Evolutionary conservation across 2,888 invertebrate genomes (phyloP), one percentile per base, ranked within the genome.

Genomic region (Erpobdella octoculata): DNA sequence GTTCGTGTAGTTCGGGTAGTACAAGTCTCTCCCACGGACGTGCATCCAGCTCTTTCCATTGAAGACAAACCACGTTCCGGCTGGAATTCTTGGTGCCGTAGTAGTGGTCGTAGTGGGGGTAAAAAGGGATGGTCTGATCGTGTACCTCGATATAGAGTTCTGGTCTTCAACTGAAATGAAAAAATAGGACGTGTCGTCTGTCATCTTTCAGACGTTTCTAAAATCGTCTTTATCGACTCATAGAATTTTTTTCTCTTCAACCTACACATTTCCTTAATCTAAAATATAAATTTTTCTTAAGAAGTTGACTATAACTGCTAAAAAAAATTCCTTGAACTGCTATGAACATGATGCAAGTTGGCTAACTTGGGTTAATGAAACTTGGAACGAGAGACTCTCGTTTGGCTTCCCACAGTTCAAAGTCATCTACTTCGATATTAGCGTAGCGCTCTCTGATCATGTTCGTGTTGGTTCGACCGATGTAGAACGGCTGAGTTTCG

Each of bases 41-140:
- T 74, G 73, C 35, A 80, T 74, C 73, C 76, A 78, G 3, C 76
- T 76, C 2, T 72, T 62, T 12, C 78, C 78, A 68, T 81, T 80
- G 28, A 81, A 76, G 53, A 71, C 61, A 18, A 70, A 15, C 64
- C 64, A 58, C 48, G 61, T 70, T 3, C 61, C 36, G 37, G 28
- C 65, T 71, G 59, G 18, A 18, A 71, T 70, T 33, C 73, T 71
- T 15, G 37, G 37, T n/a, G 71, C 64, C 38, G 72, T 70, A 1
- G 65, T 68, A 25, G 68, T 25, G 18, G 70, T 71, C 6, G 66
- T 66, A 8, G 73, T 38, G 2, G 69, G 31, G 46, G 65, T 72
- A n/a, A n/a, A 1, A 67, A 28, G 12, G 53, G 25, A 15, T 31
- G 61, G n/a, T 18, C 58, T 25, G 71, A 53, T 9, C 21, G 53